phyloP scores from a whole-genome alignment of 2,888 invertebrate species.

The Xestia sexstrigata region DNA sequence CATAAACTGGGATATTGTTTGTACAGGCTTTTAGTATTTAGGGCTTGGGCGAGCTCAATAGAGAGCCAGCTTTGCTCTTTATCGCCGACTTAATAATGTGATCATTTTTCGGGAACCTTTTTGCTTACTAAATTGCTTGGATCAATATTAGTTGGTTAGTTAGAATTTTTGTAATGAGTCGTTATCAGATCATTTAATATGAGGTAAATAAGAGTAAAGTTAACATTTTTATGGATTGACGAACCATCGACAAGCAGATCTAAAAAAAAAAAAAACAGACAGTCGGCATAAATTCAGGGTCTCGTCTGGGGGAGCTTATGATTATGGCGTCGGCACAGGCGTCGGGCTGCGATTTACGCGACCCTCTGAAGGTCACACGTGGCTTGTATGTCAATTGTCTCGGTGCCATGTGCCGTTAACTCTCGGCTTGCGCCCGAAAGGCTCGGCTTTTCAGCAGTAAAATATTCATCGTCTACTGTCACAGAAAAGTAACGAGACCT shows the following conservation, averaged over 20 bases:
- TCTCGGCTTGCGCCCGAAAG: constrained; percentile 23
- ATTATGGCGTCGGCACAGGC: constrained; percentile 24
- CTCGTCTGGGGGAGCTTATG: constrained; percentile 19
- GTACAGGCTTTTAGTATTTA: constrained; percentile 50
- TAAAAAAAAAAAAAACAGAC: constrained; percentile 17
- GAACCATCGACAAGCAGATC: constrained; percentile 12
- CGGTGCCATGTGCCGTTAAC: constrained; percentile 48
- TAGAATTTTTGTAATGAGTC: constrained; percentile 17
- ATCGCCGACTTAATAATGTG: constrained; percentile 35
- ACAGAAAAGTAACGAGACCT: constrained; percentile 44
- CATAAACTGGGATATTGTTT: constrained; percentile 58
- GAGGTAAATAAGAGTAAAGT: not conserved
- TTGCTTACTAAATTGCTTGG: constrained; percentile 43
- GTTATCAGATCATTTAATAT: constrained; percentile 31
- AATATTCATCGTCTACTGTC: constrained; percentile 55
- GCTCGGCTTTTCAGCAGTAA: constrained; percentile 32
- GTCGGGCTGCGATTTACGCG: constrained; percentile 31
- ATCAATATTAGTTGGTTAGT: constrained; percentile 34
- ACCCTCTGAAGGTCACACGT: constrained; percentile 57
- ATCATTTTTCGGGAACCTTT: constrained; percentile 42
- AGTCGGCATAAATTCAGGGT: constrained; percentile 19
- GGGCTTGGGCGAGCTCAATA: constrained; percentile 41
- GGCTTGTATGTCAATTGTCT: constrained; percentile 55
- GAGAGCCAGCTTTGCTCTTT: constrained; percentile 43
- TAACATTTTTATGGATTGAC: constrained; percentile 6